A percentile compares a stretch with the other conserved stretches of the same genome.
Conservation (phyloP, 2,113 vertebrate species). For the Marcusenius ussheri region DNA sequence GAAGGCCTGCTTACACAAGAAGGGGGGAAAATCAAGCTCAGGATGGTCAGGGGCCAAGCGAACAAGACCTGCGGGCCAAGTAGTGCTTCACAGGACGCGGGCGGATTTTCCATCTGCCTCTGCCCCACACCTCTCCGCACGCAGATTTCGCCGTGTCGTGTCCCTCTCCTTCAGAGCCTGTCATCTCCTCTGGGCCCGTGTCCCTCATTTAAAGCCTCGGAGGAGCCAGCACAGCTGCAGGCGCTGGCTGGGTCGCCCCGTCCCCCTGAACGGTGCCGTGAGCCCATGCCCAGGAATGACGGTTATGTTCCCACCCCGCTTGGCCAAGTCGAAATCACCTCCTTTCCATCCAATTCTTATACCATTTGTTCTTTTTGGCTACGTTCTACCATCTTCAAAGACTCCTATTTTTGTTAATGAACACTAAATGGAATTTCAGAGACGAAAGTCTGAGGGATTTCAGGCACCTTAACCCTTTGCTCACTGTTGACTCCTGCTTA, state of each 20-base stretch:
- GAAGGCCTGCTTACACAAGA: background rate
- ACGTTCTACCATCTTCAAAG: background rate
- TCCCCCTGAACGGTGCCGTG: background rate
- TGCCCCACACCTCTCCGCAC: background rate
- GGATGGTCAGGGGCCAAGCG: background rate
- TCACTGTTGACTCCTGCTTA: background rate
- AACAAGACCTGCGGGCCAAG: background rate
- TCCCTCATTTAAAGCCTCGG: conserved; percentile 5
- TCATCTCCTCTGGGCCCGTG: background rate
- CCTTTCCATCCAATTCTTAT: conserved; percentile 3
- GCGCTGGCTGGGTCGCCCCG: background rate
- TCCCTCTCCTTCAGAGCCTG: background rate
- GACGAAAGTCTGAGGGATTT: background rate
- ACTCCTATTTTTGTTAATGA: conserved; percentile 13
- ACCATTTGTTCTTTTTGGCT: background rate
- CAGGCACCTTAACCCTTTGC: background rate
- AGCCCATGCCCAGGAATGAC: conserved; percentile 17
- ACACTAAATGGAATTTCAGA: background rate
- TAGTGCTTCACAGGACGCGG: background rate
- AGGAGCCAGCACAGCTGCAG: background rate
- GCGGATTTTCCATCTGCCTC: conserved; percentile 13
- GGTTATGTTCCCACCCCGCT: background rate
- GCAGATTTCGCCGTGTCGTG: background rate
- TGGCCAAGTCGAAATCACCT: conserved; percentile 7
- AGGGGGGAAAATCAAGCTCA: background rate